These are phyloP conservation scores for Sepiola atlantica DNA, from an alignment of 2,888 invertebrate genomes.

Conservation along the genomic window DNA sequence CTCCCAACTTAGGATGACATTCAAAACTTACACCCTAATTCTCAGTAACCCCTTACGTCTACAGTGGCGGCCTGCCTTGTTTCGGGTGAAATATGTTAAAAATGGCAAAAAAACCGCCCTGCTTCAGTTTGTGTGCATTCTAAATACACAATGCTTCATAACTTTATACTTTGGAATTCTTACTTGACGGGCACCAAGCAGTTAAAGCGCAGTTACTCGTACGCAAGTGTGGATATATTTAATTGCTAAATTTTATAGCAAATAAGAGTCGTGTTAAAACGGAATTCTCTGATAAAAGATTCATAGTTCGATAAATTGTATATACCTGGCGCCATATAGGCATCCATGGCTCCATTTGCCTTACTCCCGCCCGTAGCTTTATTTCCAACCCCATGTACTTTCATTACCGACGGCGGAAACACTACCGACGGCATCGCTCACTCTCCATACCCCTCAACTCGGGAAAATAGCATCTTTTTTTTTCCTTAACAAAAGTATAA, in stretches of 20 bases:
- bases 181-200: neutral
- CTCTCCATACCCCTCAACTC: neutral
- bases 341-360: neutral
- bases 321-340: neutral
- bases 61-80: too few relatives aligned
- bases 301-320: conserved; percentile 6
- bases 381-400: neutral
- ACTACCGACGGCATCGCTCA: neutral
- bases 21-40: too few relatives aligned
- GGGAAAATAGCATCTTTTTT: neutral
- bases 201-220: neutral
- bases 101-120: too few relatives aligned
- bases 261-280: conserved; percentile 6
- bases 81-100: too few relatives aligned
- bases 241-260: neutral
- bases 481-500: neutral
- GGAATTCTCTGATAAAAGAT: neutral
- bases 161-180: neutral
- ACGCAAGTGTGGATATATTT: neutral
- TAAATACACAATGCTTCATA: neutral
- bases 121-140: neutral
- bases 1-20: too few relatives aligned
- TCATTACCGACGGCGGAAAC: neutral
- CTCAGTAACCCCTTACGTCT: too few relatives aligned
- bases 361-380: neutral